Base-by-base conservation (phyloP, 2,113 vertebrate genomes). In the Theristicus caerulescens region DNA sequence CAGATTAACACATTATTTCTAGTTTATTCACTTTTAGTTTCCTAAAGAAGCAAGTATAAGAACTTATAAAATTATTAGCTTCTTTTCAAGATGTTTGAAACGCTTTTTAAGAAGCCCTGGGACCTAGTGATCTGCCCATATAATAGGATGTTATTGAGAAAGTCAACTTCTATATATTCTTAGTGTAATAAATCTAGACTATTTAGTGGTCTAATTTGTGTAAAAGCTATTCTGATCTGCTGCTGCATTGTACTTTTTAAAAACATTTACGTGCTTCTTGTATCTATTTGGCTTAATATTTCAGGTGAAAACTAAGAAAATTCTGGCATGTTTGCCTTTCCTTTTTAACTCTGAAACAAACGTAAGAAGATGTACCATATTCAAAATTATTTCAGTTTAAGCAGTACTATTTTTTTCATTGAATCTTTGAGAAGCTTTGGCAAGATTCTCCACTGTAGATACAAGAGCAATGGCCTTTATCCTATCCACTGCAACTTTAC, bases 1-100 rank as follows among this genome's bases (percentile, higher is more conserved):
- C 69, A 88, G 52, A 70, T 80, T 84, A 95, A 90, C 51, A 73
- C 32, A 71, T 83, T 86, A 32, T 93, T 86, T 92, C 74, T 82
- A 69, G 72, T 65, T 81, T 72, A 55, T 71, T 96, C 42, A 51
- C 36, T 77, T 90, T 25, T 44, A 11, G 3, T 81, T 93, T 94
- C 83, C 69, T 78, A 40, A 81, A 77, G 29, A 88, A 86, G 66
- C 27, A 87, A 90, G 11, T 49, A 54, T 54, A 21, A 78, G 25
- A 65, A 71, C 26, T 94, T 83, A 47, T 18, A 65, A 71, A 85
- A 81, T 72, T 58, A 38, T 32, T 52, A n/a, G 3, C 20, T 38
- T 62, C 6, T 46, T 73, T 82, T 77, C 58, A 52, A 61, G 69
- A 29, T 61, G 4, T 64, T 92, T 87, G 36, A 88, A 96, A 42